phyloP scores from a whole-genome alignment of 2,888 invertebrate species.

The Acleris literana region DNA sequence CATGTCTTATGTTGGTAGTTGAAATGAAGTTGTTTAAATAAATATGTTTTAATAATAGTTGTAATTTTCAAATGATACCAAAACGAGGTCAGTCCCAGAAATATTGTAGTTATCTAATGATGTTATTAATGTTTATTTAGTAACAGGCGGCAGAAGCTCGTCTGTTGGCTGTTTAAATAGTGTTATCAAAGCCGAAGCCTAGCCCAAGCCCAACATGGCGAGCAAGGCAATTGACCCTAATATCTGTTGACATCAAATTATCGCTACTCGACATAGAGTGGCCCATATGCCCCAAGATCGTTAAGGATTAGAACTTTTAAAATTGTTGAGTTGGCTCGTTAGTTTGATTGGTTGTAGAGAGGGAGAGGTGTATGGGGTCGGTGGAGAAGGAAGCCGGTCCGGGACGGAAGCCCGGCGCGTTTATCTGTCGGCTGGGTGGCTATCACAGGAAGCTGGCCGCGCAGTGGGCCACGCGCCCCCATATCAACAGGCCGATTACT shows the following conservation, averaged over 20 bases:
- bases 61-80: neutral
- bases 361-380: slow-evolving; percentile 33
- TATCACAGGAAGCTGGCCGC: slow-evolving; percentile 72
- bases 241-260: slow-evolving; percentile 65
- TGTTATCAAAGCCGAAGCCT: slow-evolving; percentile 61
- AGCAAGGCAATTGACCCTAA: slow-evolving; percentile 70
- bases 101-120: slow-evolving; percentile 57
- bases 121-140: slow-evolving; percentile 55
- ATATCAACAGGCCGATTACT: slow-evolving; percentile 36
- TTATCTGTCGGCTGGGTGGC: slow-evolving; percentile 55
- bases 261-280: slow-evolving; percentile 48
- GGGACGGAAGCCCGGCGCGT: slow-evolving; percentile 48
- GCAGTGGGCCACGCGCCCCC: slow-evolving; percentile 50
- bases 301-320: slow-evolving; percentile 30
- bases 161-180: slow-evolving; percentile 54
- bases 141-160: slow-evolving; percentile 52
- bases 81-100: slow-evolving; percentile 47
- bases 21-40: neutral
- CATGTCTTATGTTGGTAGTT: neutral
- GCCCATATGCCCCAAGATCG: slow-evolving; percentile 20
- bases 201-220: slow-evolving; percentile 57
- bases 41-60: too few species aligned
- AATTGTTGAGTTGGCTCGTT: slow-evolving; percentile 18
- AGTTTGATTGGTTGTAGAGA: slow-evolving; percentile 27
- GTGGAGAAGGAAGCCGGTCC: slow-evolving; percentile 4